Conservation (phyloP, 1,140 invertebrate genomes). For the Ooceraea biroi region DNA sequence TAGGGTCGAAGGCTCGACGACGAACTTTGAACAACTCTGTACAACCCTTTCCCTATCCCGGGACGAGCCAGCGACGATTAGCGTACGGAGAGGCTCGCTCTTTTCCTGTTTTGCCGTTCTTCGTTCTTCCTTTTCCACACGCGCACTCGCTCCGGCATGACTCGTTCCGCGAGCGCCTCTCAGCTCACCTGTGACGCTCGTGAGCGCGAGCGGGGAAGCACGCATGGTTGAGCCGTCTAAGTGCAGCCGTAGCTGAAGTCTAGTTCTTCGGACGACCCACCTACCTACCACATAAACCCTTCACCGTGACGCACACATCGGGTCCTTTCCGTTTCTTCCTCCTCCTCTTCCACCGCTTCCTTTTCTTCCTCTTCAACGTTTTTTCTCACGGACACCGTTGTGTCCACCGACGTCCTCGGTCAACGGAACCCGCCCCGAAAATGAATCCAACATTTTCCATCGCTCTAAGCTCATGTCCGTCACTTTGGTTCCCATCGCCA, state of each 20-base stretch:
- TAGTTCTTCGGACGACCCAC: conserved; percentile 65
- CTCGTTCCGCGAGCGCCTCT: conserved; percentile 44
- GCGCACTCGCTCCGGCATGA: conserved; percentile 3
- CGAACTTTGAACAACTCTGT: conserved; percentile 3
- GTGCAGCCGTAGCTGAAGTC: conserved; percentile 60
- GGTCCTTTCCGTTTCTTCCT: conserved; percentile 9
- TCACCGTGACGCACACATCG: conserved; percentile 49
- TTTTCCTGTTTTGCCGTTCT: background rate
- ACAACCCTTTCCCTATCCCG: background rate
- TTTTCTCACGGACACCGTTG: conserved; percentile 68
- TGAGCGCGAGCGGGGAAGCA: conserved; percentile 65
- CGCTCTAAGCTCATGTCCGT: background rate
- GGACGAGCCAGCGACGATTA: conserved; percentile 21
- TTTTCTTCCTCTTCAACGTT: conserved; percentile 62
- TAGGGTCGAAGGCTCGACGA: background rate
- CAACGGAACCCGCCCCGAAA: conserved; percentile 48
- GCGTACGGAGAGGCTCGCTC: conserved; percentile 21
- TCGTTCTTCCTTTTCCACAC: conserved; percentile 25
- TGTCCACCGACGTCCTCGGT: conserved; percentile 59
- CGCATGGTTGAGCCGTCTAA: conserved; percentile 71
- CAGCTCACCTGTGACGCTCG: conserved; percentile 70
- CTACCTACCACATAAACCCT: conserved; percentile 58
- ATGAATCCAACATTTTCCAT: conserved; percentile 23
- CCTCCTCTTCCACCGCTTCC: conserved; percentile 18
- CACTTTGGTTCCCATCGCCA: conserved; percentile 7